Evolutionary conservation across 2,888 invertebrate species (phyloP).

Genomic region (Drosophila ezoana): DNA sequence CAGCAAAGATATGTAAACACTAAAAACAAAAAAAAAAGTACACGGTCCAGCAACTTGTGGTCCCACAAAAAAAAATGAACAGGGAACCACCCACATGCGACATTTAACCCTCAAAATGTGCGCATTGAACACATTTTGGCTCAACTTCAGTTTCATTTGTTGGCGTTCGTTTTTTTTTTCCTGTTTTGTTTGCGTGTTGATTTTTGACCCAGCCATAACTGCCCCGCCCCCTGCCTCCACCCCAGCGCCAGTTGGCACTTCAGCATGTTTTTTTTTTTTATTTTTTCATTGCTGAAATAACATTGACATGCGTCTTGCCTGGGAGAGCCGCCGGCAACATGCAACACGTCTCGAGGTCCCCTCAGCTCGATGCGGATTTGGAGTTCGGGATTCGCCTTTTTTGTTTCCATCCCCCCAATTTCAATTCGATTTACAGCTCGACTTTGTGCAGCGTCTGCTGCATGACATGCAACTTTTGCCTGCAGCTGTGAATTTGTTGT

Average conservation of each 20-base stretch:
- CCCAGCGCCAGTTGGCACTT: conserved; percentile 16
- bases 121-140: conserved; percentile 69
- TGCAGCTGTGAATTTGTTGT: conserved; percentile 51
- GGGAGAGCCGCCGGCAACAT: conserved; percentile 40
- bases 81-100: conserved; percentile 66
- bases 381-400: conserved; percentile 7
- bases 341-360: conserved; percentile 42
- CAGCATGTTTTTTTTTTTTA: conserved; percentile 42
- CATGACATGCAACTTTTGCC: conserved; percentile 77
- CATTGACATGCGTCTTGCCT: conserved; percentile 79
- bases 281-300: conserved; percentile 74
- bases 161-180: conserved; percentile 14
- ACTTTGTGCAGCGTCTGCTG: conserved; percentile 73
- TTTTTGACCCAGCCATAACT: conserved; percentile 71
- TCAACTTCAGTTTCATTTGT: conserved; percentile 54
- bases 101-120: conserved; percentile 77
- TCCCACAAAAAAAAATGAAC: conserved; percentile 1
- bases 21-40: conserved; percentile 24
- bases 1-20: conserved; percentile 74
- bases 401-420: conserved; percentile 24
- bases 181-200: conserved; percentile 71
- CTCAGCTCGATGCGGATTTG: background rate
- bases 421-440: conserved; percentile 72
- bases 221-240: conserved; percentile 2
- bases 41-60: conserved; percentile 66